These are phyloP conservation scores for Sussaba pulchella DNA, from an alignment of 2,888 invertebrate genomes.

Conservation along the genomic window DNA sequence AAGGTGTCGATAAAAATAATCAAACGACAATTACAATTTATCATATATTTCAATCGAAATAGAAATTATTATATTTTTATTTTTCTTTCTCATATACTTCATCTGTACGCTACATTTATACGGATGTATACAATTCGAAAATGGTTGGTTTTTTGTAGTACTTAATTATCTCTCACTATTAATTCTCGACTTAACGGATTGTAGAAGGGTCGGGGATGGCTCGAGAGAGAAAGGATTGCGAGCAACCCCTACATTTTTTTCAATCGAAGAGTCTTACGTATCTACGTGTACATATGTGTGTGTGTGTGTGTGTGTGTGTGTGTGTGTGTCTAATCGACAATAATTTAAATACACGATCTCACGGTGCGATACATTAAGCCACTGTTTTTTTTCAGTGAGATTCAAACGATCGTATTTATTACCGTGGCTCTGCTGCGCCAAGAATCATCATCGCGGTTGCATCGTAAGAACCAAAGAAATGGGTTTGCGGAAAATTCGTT, in stretches of 20 bases:
- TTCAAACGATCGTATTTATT: constrained; percentile 66
- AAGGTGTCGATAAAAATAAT: neutral
- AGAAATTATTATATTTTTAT: constrained; percentile 67
- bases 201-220: constrained; percentile 43
- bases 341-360: constrained; percentile 43
- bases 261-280: constrained; percentile 35
- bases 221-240: too few relatives aligned
- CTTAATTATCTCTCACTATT: constrained; percentile 24
- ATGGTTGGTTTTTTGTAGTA: constrained; percentile 66
- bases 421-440: constrained; percentile 20
- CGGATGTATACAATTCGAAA: constrained; percentile 75
- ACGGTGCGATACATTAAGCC: constrained; percentile 66
- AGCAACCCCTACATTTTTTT: constrained; percentile 29
- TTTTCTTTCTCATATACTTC: constrained; percentile 43
- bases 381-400: constrained; percentile 70
- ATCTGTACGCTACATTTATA: constrained; percentile 64
- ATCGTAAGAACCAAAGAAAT: too few relatives aligned
- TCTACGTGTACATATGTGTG: constrained; percentile 29
- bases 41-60: constrained; percentile 74
- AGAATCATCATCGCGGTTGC: too few relatives aligned
- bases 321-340: constrained; percentile 41
- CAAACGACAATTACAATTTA: constrained; percentile 57
- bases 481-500: too few relatives aligned
- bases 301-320: constrained; percentile 36
- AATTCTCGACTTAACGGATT: constrained; percentile 57